Percentiles rank a stretch among this genome's conserved stretches.
These are phyloP conservation scores for Ceriagrion tenellum DNA, from an alignment of 2,888 invertebrate genomes.

Conservation along the genomic window DNA sequence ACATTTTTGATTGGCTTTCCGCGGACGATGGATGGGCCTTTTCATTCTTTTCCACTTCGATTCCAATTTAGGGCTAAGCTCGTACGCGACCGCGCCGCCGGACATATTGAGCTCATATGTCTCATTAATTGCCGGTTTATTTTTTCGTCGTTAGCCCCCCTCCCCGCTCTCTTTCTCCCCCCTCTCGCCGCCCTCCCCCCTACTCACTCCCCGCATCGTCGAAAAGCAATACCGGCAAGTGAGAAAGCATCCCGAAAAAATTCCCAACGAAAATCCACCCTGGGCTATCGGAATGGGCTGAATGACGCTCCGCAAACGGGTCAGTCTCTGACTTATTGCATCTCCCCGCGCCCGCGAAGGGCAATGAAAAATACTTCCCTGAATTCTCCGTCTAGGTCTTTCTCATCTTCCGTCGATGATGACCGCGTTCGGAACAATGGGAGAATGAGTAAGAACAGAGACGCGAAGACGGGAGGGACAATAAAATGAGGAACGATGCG, in stretches of 20 bases:
- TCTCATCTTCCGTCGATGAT: background rate
- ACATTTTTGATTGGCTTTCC: slow-evolving; percentile 12
- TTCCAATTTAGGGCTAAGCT: slow-evolving; percentile 22
- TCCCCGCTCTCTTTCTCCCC: background rate
- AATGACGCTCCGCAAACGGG: background rate
- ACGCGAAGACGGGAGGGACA: background rate
- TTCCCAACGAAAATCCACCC: background rate
- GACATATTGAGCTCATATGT: slow-evolving; percentile 22
- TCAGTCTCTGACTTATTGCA: background rate
- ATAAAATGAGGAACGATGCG: background rate
- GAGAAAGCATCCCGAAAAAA: background rate
- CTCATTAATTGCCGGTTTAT: slow-evolving; percentile 6
- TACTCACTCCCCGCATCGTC: background rate
- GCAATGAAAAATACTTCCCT: background rate
- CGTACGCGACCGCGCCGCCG: background rate
- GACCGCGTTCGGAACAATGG: background rate
- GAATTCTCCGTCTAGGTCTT: background rate
- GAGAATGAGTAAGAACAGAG: background rate
- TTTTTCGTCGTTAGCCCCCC: background rate
- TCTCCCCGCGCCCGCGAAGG: background rate
- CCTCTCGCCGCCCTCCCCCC: background rate
- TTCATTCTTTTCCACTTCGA: slow-evolving; percentile 39
- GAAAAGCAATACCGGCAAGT: background rate
- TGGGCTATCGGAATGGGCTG: background rate
- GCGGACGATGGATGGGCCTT: slow-evolving; percentile 21